A percentile compares a stretch with the other conserved stretches of the same genome.
Evolutionary conservation across 2,888 invertebrate species (phyloP).

Genomic region (Scaptomyza reducta): DNA sequence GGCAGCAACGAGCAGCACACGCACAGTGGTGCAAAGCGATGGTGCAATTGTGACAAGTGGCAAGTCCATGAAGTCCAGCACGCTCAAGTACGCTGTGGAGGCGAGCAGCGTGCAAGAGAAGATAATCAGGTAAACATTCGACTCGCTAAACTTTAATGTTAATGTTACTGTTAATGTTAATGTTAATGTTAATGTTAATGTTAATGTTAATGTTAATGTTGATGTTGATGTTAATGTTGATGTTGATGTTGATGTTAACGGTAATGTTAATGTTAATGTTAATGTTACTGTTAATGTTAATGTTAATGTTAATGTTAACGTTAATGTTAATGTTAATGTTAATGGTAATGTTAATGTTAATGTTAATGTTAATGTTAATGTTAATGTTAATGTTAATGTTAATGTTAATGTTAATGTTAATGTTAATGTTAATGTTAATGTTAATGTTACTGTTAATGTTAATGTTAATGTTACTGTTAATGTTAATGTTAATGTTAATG

Average conservation of each 20-base stretch:
- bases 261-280: neutral
- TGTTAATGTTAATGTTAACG: neutral
- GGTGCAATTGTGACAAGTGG: constrained; percentile 75
- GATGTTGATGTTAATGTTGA: no score
- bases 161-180: no score
- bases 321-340: neutral
- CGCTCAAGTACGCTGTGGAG: constrained; percentile 86
- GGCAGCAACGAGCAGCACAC: constrained; percentile 50
- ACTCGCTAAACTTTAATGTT: neutral
- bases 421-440: neutral
- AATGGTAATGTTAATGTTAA: neutral
- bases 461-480: neutral
- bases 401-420: neutral
- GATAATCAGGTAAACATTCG: constrained; percentile 83
- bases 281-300: neutral
- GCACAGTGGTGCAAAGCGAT: constrained; percentile 65
- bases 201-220: no score
- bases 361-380: neutral
- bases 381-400: neutral
- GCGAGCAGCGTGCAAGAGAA: constrained; percentile 86
- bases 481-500: no score
- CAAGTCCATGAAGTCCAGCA: constrained; percentile 81
- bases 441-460: neutral
- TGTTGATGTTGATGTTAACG: no score
- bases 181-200: no score